Conservation (phyloP, 2,797 vertebrate genomes). For the Melanotaenia pygmaea region DNA sequence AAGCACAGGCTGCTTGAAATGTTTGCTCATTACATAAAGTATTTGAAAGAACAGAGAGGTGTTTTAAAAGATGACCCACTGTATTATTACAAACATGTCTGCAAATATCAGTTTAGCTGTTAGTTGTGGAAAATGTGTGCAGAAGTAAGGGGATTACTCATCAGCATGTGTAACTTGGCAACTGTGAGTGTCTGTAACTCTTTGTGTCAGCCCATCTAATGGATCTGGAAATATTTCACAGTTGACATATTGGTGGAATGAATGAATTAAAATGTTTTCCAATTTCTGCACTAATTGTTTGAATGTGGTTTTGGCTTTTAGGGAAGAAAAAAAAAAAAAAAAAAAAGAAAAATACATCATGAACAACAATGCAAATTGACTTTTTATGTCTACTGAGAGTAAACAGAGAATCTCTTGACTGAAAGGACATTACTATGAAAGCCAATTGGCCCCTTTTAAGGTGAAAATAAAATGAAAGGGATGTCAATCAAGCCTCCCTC, state of each 20-base stretch:
- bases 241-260: neutral
- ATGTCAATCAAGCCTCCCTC: neutral
- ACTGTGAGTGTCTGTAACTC: neutral
- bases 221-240: neutral
- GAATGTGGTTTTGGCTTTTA: slow-evolving; percentile 30
- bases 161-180: neutral
- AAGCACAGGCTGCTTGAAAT: no score
- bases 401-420: slow-evolving; percentile 59
- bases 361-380: slow-evolving; percentile 63
- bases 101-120: neutral
- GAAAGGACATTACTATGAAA: slow-evolving; percentile 70
- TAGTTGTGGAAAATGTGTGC: neutral
- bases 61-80: neutral
- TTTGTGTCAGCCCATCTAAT: neutral
- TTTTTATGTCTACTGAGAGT: slow-evolving; percentile 63
- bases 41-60: neutral
- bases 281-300: slow-evolving; percentile 32
- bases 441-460: slow-evolving; percentile 57
- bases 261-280: slow-evolving; percentile 7
- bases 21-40: no score
- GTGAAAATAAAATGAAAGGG: slow-evolving; percentile 23
- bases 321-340: slow-evolving; percentile 19
- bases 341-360: slow-evolving; percentile 52
- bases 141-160: neutral
- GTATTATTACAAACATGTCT: neutral